Conservation (phyloP, 2,888 invertebrate genomes). For the Dynastes grantii region DNA sequence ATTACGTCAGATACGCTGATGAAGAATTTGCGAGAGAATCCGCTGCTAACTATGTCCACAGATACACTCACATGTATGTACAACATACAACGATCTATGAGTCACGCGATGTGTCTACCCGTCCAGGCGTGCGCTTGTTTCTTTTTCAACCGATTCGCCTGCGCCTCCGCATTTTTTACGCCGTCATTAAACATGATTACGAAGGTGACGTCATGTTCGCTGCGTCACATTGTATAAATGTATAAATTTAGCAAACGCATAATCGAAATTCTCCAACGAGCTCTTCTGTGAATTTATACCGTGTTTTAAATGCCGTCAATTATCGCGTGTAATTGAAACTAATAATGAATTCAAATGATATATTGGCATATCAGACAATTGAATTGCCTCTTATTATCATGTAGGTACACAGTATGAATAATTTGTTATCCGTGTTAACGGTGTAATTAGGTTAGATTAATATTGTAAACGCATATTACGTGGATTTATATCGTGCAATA, state of each 20-base stretch:
- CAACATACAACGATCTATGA: neutral
- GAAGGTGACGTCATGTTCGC: constrained; percentile 24
- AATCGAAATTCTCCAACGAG: constrained; percentile 20
- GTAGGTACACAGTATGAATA: constrained; percentile 1
- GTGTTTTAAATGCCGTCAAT: constrained; percentile 10
- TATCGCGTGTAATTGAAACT: constrained; percentile 4
- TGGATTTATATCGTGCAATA: too few relatives aligned
- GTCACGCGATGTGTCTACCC: constrained; percentile 21
- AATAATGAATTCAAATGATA: constrained; percentile 4
- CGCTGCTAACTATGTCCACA: constrained; percentile 4
- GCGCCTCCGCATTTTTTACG: constrained; percentile 16
- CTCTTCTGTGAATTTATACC: neutral
- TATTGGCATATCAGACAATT: neutral
- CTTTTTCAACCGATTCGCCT: constrained; percentile 15
- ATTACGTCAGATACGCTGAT: constrained; percentile 37
- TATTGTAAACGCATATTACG: too few relatives aligned
- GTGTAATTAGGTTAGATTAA: neutral
- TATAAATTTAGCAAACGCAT: constrained; percentile 22
- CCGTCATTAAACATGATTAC: constrained; percentile 14
- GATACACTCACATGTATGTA: neutral
- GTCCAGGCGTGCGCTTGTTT: neutral
- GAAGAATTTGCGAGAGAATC: constrained; percentile 39
- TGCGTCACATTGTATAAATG: constrained; percentile 27
- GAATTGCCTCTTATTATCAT: constrained; percentile 20
- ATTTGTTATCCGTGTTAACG: constrained; percentile 15